Base-by-base conservation (phyloP, 2,888 invertebrate species). In the Drosophila gaucha region DNA sequence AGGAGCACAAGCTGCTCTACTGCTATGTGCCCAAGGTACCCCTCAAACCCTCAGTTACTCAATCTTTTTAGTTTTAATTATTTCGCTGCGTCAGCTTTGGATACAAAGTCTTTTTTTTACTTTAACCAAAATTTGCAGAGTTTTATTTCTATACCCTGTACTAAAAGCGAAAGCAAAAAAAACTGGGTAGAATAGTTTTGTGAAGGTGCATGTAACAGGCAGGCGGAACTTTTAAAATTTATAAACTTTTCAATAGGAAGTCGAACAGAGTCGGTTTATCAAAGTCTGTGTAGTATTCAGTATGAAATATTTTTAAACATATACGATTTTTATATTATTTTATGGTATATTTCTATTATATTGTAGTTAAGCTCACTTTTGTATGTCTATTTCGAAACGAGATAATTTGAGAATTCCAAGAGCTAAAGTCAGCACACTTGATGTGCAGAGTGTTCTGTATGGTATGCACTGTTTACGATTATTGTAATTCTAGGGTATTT, bases 21-120 rank as follows among this genome's bases (percentile, higher is more conserved):
- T 98, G 98, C 90, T 97, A 97, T 91, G 97, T 98, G 71, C 98
- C 98, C 63, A 98, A 98, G 94, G 96, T 96, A 93, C n/a, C 16
- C n/a, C n/a, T 10, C 14, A 35, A 9, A 35, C n/a, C n/a, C n/a
- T n/a, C 22, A 28, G 39, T 63, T 46, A 51, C 52, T 47, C 20
- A 66, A 56, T 26, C 6, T 43, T 16, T 24, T 26, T 6, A 10
- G 35, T 18, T 30, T n/a, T 2, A 33, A 28, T 44, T 43, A 12
- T 54, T 62, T 22, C 12, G 47, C 44, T 56, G 46, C 4, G 51
- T 65, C 60, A 54, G 50, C 56, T 28, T 47, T 59, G 41, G 38
- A 39, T 18, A 26, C 30, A 30, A n/a, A 24, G 24, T 26, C 44
- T 58, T 59, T 9, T 20, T 22, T 5, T 22, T 16, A n/a, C 31